These are phyloP conservation scores for Enteromius thamalakanensis DNA, from an alignment of 2,797 vertebrate species.

Conservation along the genomic window DNA sequence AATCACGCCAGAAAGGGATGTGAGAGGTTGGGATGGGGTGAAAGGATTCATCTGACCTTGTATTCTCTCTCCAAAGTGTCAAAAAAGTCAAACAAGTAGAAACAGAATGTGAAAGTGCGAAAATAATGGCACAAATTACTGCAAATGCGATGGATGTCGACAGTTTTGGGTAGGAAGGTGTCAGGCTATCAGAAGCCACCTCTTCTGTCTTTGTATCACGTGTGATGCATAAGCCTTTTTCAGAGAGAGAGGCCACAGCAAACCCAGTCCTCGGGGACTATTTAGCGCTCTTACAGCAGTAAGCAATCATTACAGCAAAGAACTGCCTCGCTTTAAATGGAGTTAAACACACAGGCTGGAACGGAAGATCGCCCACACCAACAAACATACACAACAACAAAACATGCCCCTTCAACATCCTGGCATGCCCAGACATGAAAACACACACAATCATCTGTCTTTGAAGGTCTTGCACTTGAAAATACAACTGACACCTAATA, in stretches of 20 bases:
- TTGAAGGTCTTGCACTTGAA: slow-evolving; percentile 8
- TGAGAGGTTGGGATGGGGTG: slow-evolving; percentile 1
- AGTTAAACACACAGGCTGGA: slow-evolving; percentile 33
- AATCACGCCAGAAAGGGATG: background rate
- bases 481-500: slow-evolving; percentile 67
- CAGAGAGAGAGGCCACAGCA: slow-evolving; percentile 17
- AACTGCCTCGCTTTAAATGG: slow-evolving; percentile 45
- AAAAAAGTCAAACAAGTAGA: background rate
- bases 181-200: slow-evolving; percentile 26
- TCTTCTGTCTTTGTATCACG: slow-evolving; percentile 1
- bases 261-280: slow-evolving; percentile 13
- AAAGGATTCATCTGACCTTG: background rate
- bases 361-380: slow-evolving; percentile 39
- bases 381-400: slow-evolving; percentile 30
- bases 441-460: slow-evolving; percentile 42
- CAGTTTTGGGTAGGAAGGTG: background rate
- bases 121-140: background rate
- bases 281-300: slow-evolving; percentile 45
- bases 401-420: background rate
- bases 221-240: slow-evolving; percentile 25
- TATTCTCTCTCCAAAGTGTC: background rate
- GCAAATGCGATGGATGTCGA: background rate
- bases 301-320: slow-evolving; percentile 41
- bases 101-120: background rate
- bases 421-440: slow-evolving; percentile 20